Conservation (phyloP, 2,113 vertebrate genomes). For the human (Homo sapiens) region DNA sequence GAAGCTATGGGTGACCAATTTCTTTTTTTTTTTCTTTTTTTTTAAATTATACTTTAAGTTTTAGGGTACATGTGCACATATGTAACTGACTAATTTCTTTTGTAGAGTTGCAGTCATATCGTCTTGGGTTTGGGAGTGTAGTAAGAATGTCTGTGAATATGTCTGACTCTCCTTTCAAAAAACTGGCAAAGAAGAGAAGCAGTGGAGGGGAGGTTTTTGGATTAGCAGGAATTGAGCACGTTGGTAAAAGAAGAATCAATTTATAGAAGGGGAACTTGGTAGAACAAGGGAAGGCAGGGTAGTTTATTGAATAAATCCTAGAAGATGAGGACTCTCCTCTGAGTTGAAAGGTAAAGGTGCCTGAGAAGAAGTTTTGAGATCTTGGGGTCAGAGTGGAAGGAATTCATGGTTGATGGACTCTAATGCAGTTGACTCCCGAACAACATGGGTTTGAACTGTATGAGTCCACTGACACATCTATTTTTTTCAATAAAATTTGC, state of each 20-base stretch:
- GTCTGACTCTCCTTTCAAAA: not conserved
- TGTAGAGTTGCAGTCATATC: not conserved
- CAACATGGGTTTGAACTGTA: not conserved
- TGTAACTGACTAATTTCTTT: not conserved
- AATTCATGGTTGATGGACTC: not conserved
- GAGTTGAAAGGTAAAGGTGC: not conserved
- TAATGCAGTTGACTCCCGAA: not conserved
- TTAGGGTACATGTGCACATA: no score
- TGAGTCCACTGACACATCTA: not conserved
- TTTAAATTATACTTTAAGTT: no score
- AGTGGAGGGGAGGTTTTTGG: not conserved
- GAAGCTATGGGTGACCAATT: not conserved
- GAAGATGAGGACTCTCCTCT: not conserved
- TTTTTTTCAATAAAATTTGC: not conserved
- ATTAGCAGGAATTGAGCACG: not conserved
- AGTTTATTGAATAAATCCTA: not conserved
- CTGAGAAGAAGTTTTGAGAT: not conserved
- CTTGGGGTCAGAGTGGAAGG: not conserved
- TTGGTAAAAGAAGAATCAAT: not conserved
- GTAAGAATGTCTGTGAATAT: not conserved
- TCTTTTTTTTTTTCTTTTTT: not conserved
- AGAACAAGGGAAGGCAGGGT: not conserved
- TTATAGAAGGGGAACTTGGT: not conserved
- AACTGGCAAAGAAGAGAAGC: not conserved
- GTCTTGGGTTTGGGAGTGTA: not conserved